These are phyloP conservation scores for Aspidiotus destructor DNA, from an alignment of 2,888 invertebrate genomes.

Conservation along the genomic window DNA sequence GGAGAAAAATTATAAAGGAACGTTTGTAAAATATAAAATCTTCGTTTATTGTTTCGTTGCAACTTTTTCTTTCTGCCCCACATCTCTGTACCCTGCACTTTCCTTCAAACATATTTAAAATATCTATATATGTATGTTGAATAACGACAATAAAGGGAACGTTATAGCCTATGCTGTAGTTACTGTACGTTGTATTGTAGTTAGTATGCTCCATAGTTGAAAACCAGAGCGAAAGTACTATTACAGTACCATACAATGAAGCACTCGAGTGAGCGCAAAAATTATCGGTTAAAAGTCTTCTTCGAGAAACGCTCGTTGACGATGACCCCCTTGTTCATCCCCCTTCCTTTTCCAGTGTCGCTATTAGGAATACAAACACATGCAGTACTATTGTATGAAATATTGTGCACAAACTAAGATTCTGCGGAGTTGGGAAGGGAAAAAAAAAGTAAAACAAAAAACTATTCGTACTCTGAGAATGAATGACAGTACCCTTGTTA, in stretches of 20 bases:
- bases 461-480: slow-evolving; percentile 7
- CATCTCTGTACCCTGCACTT: no score
- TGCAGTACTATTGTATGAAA: background rate
- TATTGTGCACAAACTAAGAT: background rate
- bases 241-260: background rate
- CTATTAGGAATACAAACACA: background rate
- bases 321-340: background rate
- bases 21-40: no score
- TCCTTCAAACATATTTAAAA: no score
- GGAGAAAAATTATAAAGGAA: no score
- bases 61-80: no score
- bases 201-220: no score
- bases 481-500: slow-evolving; percentile 32
- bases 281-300: background rate
- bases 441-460: slow-evolving; percentile 1
- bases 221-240: no score
- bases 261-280: background rate
- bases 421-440: background rate
- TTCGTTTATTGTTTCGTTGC: no score
- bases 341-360: background rate
- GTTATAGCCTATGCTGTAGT: no score
- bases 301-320: slow-evolving; percentile 2
- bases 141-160: no score
- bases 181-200: no score
- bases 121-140: no score